Percentiles rank a stretch among this genome's conserved stretches.
phyloP scores from a whole-genome alignment of 1,140 invertebrate species.

The Orius laevigatus region DNA sequence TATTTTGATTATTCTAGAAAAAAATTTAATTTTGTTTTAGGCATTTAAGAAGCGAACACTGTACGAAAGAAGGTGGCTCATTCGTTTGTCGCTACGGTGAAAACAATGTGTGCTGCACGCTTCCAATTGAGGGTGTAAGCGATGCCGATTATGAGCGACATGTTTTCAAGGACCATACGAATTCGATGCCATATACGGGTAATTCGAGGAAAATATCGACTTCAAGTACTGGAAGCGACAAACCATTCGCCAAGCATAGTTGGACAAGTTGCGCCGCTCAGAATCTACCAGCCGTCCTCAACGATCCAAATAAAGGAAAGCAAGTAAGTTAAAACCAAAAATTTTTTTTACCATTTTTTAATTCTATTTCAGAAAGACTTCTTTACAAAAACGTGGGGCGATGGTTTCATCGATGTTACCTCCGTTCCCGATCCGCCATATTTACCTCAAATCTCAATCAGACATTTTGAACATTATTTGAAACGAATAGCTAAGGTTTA shows the following conservation, averaged over 20 bases:
- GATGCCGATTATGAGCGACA: constrained; percentile 79
- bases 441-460: constrained; percentile 65
- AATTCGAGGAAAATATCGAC: constrained; percentile 8
- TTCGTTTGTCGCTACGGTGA: constrained; percentile 78
- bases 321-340: constrained; percentile 32
- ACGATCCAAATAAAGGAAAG: constrained; percentile 83
- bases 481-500: constrained; percentile 45
- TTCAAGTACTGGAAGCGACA: constrained; percentile 3
- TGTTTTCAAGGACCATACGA: constrained; percentile 56
- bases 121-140: constrained; percentile 75
- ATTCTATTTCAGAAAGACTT: constrained; percentile 56
- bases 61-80: constrained; percentile 72
- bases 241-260: constrained; percentile 29
- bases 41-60: constrained; percentile 67
- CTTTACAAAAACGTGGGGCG: constrained; percentile 96
- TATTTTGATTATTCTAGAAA: background rate
- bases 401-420: constrained; percentile 71
- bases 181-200: background rate
- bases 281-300: constrained; percentile 89
- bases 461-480: constrained; percentile 78
- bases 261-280: constrained; percentile 74
- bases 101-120: constrained; percentile 68
- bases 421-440: constrained; percentile 59
- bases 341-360: too few relatives aligned
- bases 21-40: constrained; percentile 26